Base-by-base conservation (phyloP, 2,888 invertebrate species). In the Rhaphigaster nebulosa region DNA sequence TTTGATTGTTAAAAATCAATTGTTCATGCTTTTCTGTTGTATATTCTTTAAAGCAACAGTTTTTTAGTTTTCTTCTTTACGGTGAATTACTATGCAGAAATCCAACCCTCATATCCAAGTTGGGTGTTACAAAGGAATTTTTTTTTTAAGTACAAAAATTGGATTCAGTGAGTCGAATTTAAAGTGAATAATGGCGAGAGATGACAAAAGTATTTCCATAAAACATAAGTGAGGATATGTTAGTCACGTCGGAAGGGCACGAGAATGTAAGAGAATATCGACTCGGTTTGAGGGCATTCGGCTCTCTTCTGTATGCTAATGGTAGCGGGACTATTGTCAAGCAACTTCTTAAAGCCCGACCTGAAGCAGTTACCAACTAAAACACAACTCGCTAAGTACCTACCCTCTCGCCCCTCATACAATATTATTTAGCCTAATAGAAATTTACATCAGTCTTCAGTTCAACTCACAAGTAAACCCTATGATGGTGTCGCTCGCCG, bases 401-500 rank as follows among this genome's bases (percentile, higher is more conserved):
- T 65, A 18, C 13, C 5, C 29, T n/a, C 34, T 76, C 6, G 15
- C 23, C 20, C 10, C 65, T 29, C 29, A 15, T 29, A 65, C 38
- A 76, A 76, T 76, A 76, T 76, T 38, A 76, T 76, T 76, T 20
- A 76, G 70, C 1, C 70, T 76, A 20, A 76, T 38, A 76, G 34
- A 18, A 76, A 76, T 76, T 8, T 23, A 76, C 70, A 15, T 76
- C 70, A 38, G 34, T 5, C 29, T 23, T 8, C 70, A 4, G 34
- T 23, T 23, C 5, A 5, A 34, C 1, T 34, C 70, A 34, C 29
- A 12, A 70, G 70, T 34, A 13, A 70, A 29, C 54, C 5, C 20
- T 20, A 20, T 20, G 5, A 54, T 8, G 20, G 52, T 54, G 18
- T 54, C 5, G 20, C 20, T 54, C 20, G 5, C 20, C 20, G 20